Evolutionary conservation across 2,113 vertebrate species (phyloP).

Genomic region (Tenebrosternarchus preto): DNA sequence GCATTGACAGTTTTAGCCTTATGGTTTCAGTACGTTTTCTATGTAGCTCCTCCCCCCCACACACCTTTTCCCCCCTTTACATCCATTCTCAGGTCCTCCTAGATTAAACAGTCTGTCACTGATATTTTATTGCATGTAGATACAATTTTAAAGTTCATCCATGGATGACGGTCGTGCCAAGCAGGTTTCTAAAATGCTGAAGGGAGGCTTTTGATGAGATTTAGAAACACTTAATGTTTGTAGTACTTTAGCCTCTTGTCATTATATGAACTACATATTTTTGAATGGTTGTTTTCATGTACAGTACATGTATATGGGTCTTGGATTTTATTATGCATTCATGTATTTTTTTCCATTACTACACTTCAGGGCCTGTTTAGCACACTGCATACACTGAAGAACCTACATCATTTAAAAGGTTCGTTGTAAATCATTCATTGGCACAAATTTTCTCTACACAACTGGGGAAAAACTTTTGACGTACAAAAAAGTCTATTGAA

Average conservation of each 20-base stretch:
- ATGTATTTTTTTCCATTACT: not conserved
- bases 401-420: not conserved
- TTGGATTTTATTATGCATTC: constrained; percentile 21
- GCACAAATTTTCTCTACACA: not conserved
- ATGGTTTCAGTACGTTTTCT: not conserved
- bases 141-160: constrained; percentile 6
- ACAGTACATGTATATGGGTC: not conserved
- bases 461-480: not conserved
- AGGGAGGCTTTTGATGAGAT: not conserved
- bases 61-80: not conserved
- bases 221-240: constrained; percentile 28
- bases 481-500: not conserved
- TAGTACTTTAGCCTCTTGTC: constrained; percentile 13
- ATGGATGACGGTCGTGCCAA: constrained; percentile 36
- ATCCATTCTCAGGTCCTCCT: constrained; percentile 45
- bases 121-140: not conserved
- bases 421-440: not conserved
- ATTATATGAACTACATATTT: constrained; percentile 17
- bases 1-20: too few relatives aligned
- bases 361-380: not conserved
- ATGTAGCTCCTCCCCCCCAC: constrained; percentile 36
- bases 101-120: constrained; percentile 24
- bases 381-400: not conserved
- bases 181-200: constrained; percentile 13
- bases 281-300: constrained; percentile 18